Conservation (phyloP, 2,888 invertebrate species). For the Eilema sororculum region DNA sequence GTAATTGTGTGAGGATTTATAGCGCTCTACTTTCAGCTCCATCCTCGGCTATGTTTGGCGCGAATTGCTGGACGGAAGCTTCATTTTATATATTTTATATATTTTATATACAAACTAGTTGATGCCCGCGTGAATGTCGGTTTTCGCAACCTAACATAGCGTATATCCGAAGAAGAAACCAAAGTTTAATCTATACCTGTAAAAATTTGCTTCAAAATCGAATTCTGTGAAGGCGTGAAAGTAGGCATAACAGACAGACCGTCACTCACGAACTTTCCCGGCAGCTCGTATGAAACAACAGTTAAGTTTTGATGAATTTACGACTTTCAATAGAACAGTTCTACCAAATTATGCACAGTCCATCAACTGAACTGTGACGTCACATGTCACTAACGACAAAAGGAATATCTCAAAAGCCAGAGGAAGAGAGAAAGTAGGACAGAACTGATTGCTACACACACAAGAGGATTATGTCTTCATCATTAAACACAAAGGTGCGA, state of each 20-base stretch:
- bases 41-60: neutral
- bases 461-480: constrained; percentile 4
- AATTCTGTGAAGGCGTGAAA: too few relatives aligned
- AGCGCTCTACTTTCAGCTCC: neutral
- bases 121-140: neutral
- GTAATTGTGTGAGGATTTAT: constrained; percentile 8
- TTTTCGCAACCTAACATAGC: too few relatives aligned
- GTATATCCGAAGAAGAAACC: too few relatives aligned
- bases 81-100: neutral
- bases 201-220: too few relatives aligned
- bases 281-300: neutral
- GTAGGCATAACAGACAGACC: too few relatives aligned
- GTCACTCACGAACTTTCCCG: neutral
- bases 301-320: neutral
- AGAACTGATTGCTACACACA: neutral
- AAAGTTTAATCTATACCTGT: too few relatives aligned
- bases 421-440: neutral
- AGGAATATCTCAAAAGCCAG: constrained; percentile 1
- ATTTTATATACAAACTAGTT: neutral
- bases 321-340: neutral
- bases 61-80: neutral
- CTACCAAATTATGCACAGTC: neutral
- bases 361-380: constrained; percentile 1
- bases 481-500: neutral
- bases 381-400: neutral